Evolutionary conservation across 2,797 vertebrate species (phyloP), one percentile per base, ranked within the genome.

Genomic region (Benthosema pterotum): DNA sequence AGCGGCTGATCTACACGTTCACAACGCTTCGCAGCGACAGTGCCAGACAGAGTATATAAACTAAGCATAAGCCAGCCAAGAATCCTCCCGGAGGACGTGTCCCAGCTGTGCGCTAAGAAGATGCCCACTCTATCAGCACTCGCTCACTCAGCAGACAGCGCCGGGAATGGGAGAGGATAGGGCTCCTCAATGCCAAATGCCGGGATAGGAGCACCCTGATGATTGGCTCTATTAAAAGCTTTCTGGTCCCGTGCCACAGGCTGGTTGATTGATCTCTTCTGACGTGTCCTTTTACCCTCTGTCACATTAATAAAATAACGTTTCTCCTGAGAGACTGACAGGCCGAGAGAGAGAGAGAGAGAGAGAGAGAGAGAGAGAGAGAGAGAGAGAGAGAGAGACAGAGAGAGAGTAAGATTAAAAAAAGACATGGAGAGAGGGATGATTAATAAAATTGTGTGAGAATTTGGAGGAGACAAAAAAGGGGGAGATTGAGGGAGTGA

Each of bases 231-330:
- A 88, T 89, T 89, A 86, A 88, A 89, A 87, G 80, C 60, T 62
- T 67, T 69, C 75, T 68, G 63, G 77, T 88, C 83, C 75, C 28
- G 42, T 78, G 77, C 77, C 75, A 68, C 65, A 38, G 61, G 58
- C 4, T 1, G 2, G 63, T 80, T 80, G 88, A 90, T 83, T 81
- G 87, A 91, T 91, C 80, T 84, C 72, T 68, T 79, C 64, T 87
- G 89, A 91, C 84, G 72, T 80, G 83, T 90, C 84, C 90, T 91
- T 91, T 90, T 89, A 86, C 77, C 86, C 86, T 55, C 72, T 89
- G 89, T 89, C 90, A 91, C 84, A 89, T 86, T 82, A 89, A 90
- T 91, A 87, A 87, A 77, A 64, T 68, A 38, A 69, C 62, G 54
- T 83, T 71, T 81, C 76, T 75, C 56, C 77, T 83, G 79, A 85